phyloP scores from a whole-genome alignment of 2,113 vertebrate species.

The Elanus axillaris region DNA sequence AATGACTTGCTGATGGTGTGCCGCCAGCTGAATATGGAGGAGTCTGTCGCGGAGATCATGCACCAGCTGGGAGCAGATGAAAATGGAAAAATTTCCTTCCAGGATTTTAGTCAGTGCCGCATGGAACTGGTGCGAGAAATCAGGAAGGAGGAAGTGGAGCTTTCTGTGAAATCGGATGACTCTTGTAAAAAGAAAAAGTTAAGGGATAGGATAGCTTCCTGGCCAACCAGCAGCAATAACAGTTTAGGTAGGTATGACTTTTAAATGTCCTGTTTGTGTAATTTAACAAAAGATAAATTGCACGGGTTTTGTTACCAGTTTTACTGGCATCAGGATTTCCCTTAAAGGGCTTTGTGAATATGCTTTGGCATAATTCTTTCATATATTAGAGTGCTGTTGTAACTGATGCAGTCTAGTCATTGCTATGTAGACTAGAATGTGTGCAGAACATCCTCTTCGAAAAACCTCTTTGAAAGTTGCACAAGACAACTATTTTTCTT shows the following conservation, averaged over 20 bases:
- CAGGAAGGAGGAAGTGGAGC: constrained; percentile 79
- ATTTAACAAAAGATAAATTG: background rate
- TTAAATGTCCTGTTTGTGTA: background rate
- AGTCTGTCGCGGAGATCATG: constrained; percentile 83
- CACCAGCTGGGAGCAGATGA: constrained; percentile 80
- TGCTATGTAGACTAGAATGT: background rate
- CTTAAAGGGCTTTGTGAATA: background rate
- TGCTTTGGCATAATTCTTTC: background rate
- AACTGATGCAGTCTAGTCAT: background rate
- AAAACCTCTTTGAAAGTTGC: background rate
- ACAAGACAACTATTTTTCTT: background rate
- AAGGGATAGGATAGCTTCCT: constrained; percentile 71
- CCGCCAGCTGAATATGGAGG: constrained; percentile 82
- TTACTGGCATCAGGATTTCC: background rate
- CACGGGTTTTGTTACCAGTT: background rate
- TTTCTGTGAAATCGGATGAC: constrained; percentile 71
- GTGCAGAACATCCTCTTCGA: background rate
- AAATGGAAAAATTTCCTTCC: constrained; percentile 83
- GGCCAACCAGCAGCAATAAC: constrained; percentile 81
- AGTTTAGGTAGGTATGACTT: constrained; percentile 76
- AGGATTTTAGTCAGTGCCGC: constrained; percentile 80
- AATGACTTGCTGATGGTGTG: constrained; percentile 86
- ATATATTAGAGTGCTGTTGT: background rate
- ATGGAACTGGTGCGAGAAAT: constrained; percentile 82
- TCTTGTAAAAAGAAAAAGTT: constrained; percentile 72